Conservation (phyloP, 2,113 vertebrate genomes). For the Aix galericulata region DNA sequence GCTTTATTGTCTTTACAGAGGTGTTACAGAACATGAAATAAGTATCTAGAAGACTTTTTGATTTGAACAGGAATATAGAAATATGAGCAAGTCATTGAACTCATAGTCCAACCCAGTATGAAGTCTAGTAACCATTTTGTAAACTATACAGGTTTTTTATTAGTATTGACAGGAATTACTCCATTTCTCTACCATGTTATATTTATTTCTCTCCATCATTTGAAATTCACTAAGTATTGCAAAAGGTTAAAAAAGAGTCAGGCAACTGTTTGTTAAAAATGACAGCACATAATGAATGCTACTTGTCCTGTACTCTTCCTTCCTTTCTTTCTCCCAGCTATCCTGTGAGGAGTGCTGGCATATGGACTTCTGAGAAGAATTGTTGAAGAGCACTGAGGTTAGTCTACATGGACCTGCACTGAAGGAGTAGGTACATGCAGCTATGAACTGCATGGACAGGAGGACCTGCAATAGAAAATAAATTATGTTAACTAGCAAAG, state of each 20-base stretch:
- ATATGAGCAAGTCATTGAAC: neutral
- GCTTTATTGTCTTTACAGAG: neutral
- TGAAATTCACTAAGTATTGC: neutral
- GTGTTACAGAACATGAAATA: neutral
- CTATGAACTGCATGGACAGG: neutral
- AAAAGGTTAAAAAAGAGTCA: neutral
- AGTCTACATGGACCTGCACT: fast-evolving
- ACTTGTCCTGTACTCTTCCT: neutral
- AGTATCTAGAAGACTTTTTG: neutral
- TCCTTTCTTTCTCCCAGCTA: neutral
- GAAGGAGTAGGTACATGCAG: neutral
- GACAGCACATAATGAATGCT: neutral
- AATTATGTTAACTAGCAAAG: neutral
- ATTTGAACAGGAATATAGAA: neutral
- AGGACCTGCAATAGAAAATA: neutral
- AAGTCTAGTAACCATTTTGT: neutral
- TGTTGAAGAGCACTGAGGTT: neutral
- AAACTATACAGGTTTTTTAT: neutral
- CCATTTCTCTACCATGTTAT: neutral
- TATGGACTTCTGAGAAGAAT: neutral
- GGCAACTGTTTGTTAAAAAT: neutral
- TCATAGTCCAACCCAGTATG: neutral
- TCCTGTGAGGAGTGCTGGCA: neutral
- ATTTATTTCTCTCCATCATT: neutral
- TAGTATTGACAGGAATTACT: neutral